Conservation (phyloP, 2,797 vertebrate genomes). For the Odontamblyopus rebecca region DNA sequence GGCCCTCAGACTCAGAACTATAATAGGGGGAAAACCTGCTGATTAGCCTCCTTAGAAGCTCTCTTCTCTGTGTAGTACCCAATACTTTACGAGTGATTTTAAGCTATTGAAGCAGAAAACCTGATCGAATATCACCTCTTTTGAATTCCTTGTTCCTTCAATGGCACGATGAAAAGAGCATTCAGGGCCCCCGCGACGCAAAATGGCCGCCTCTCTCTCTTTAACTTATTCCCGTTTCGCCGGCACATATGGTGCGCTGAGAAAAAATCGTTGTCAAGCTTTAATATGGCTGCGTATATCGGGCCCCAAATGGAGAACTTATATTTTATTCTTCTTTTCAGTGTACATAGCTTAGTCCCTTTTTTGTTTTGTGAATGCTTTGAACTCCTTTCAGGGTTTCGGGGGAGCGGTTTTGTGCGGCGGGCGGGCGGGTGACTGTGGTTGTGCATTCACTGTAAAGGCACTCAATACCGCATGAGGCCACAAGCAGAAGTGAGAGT, state of each 20-base stretch:
- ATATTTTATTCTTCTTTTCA: slow-evolving; percentile 99
- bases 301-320: slow-evolving; percentile 92
- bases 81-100: slow-evolving; percentile 97
- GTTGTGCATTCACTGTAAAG: slow-evolving; percentile 99
- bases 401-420: slow-evolving; percentile 94
- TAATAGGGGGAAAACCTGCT: slow-evolving; percentile 93
- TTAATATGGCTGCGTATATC: slow-evolving; percentile 94
- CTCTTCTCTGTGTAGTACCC: slow-evolving; percentile 91
- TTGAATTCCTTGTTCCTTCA: slow-evolving; percentile 99
- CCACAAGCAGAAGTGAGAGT: slow-evolving; percentile 99
- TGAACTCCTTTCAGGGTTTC: slow-evolving; percentile 99
- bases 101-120: slow-evolving; percentile 99
- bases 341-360: slow-evolving; percentile 98
- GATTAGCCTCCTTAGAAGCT: slow-evolving; percentile 93
- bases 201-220: slow-evolving; percentile 80
- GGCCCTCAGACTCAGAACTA: slow-evolving; percentile 87
- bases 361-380: slow-evolving; percentile 99
- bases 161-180: slow-evolving; percentile 98
- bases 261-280: slow-evolving; percentile 86
- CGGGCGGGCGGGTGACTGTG: slow-evolving; percentile 84
- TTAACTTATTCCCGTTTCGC: slow-evolving; percentile 86
- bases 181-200: slow-evolving; percentile 93
- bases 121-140: slow-evolving; percentile 98
- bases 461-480: slow-evolving; percentile 96
- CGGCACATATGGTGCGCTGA: slow-evolving; percentile 87